Evolutionary conservation across 2,113 vertebrate species (phyloP).

Genomic region (Strix uralensis): DNA sequence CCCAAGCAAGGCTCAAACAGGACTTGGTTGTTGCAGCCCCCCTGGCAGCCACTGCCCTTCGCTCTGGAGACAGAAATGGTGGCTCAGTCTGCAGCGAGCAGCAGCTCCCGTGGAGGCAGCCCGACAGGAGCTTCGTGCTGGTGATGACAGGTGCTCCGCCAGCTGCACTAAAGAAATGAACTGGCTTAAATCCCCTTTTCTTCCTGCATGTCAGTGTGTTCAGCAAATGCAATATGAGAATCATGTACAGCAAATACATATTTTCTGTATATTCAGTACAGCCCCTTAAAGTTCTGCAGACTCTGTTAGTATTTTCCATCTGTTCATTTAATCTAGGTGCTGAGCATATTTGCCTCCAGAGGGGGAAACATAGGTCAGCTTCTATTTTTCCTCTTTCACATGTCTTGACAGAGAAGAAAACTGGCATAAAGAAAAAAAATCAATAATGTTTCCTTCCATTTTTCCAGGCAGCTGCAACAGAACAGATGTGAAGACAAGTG

Average conservation of each 20-base stretch:
- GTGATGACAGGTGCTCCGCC: not conserved
- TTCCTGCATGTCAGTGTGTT: not conserved
- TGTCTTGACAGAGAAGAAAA: not conserved
- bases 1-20: not conserved
- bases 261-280: not conserved
- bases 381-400: not conserved
- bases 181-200: not conserved
- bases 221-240: not conserved
- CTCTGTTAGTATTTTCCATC: not conserved
- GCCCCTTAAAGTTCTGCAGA: not conserved
- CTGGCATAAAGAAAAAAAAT: not conserved
- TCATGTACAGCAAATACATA: not conserved
- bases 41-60: not conserved
- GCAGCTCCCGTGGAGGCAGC: not conserved
- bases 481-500: not conserved
- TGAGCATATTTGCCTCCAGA: constrained; percentile 1
- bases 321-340: not conserved
- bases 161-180: constrained; percentile 11
- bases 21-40: not conserved
- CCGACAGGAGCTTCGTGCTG: not conserved
- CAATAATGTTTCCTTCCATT: not conserved
- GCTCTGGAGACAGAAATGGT: not conserved
- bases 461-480: constrained; percentile 9
- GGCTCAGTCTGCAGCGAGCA: fast-evolving
- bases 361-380: not conserved